These are phyloP conservation scores for Carabus problematicus DNA, from an alignment of 2,888 invertebrate species.

Conservation along the genomic window DNA sequence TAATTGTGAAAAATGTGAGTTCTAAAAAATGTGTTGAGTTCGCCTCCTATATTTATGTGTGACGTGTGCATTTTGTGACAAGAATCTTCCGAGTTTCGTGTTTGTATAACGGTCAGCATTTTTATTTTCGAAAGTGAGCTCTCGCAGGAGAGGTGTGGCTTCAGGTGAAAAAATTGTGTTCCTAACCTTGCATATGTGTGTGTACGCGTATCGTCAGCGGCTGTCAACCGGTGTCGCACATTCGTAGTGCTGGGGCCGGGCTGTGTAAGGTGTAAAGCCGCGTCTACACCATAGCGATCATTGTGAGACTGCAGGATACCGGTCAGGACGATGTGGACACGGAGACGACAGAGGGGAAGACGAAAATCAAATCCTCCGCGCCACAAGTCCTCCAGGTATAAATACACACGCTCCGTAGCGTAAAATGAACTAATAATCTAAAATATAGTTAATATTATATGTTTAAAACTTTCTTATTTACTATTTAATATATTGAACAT, in stretches of 20 bases:
- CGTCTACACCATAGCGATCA: conserved; percentile 63
- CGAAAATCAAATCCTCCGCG: conserved; percentile 62
- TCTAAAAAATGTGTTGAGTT: no score
- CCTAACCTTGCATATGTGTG: neutral
- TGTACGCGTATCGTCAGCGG: conserved; percentile 12
- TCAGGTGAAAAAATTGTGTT: conserved; percentile 6
- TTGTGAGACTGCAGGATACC: conserved; percentile 73
- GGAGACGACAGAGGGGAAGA: conserved; percentile 69
- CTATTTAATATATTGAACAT: no score
- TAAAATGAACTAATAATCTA: no score
- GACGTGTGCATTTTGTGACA: no score
- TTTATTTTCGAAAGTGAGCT: neutral
- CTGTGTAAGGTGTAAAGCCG: conserved; percentile 2
- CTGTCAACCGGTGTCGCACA: neutral
- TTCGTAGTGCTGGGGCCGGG: no score
- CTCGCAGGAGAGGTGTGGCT: neutral
- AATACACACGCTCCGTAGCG: neutral
- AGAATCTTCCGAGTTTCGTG: no score
- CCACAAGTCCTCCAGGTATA: no score
- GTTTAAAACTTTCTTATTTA: no score
- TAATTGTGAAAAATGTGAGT: no score
- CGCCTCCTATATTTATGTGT: no score
- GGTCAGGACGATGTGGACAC: conserved; percentile 68
- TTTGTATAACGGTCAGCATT: no score
- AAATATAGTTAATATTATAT: no score